Evolutionary conservation across 2,888 invertebrate species (phyloP).

Genomic region (Aphodius granarius): DNA sequence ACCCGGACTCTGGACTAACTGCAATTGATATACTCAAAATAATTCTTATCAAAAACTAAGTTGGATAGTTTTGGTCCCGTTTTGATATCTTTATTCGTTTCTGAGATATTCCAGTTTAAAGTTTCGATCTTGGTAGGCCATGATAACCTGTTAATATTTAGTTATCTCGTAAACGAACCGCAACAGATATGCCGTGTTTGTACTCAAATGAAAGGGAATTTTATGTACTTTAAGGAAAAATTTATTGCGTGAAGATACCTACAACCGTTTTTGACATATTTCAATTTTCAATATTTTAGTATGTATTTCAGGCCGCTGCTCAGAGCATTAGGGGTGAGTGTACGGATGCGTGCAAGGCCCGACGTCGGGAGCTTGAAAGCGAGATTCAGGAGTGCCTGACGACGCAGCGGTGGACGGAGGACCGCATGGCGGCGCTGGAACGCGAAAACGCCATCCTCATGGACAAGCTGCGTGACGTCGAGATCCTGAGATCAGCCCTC

Average conservation of each 20-base stretch:
- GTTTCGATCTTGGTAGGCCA: not conserved
- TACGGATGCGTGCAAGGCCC: conserved; percentile 51
- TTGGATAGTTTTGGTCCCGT: not conserved
- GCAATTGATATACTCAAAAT: too few relatives aligned
- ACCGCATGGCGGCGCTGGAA: conserved; percentile 60
- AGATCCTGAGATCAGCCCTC: conserved; percentile 78
- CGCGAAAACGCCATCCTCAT: conserved; percentile 54
- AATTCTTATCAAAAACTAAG: too few relatives aligned
- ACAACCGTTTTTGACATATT: not conserved
- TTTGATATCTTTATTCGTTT: not conserved
- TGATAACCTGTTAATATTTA: not conserved
- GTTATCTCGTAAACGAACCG: not conserved
- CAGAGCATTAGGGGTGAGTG: conserved; percentile 49
- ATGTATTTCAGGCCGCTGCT: conserved; percentile 42
- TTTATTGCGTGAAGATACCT: not conserved
- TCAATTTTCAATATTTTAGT: not conserved
- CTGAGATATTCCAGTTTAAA: not conserved
- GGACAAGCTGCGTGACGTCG: conserved; percentile 64
- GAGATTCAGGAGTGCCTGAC: conserved; percentile 62
- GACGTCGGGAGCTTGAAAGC: conserved; percentile 64
- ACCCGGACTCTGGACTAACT: too few relatives aligned
- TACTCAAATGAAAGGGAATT: not conserved
- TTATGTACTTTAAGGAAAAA: not conserved
- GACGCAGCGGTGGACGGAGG: conserved; percentile 63
- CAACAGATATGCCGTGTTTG: not conserved